Evolutionary conservation across 2,888 invertebrate genomes (phyloP).

Genomic region (Graphium colonna): DNA sequence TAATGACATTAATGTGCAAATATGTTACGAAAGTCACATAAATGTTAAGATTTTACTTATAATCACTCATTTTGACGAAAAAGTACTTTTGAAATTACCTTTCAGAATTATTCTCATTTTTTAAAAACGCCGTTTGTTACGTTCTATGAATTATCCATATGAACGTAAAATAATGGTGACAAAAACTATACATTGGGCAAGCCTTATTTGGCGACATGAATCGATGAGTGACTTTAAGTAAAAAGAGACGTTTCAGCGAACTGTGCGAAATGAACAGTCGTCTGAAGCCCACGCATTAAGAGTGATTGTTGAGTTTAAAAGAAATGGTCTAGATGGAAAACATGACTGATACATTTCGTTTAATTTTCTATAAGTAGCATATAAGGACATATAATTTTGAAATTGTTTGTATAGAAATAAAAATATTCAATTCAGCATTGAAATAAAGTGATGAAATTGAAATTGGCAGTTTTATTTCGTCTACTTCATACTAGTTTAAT

Average conservation of each 20-base stretch:
- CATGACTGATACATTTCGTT: conserved; percentile 50
- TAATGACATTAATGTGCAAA: conserved; percentile 31
- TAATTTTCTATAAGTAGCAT: conserved; percentile 39
- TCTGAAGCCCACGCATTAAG: conserved; percentile 6
- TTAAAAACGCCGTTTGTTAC: too few species aligned
- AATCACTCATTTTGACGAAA: conserved; percentile 23
- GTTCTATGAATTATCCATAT: too few species aligned
- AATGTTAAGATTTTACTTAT: conserved; percentile 31
- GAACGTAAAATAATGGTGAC: too few species aligned
- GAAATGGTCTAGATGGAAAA: conserved; percentile 33
- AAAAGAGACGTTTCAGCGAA: neutral
- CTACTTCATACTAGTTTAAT: too few species aligned
- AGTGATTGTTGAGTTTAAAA: conserved; percentile 28
- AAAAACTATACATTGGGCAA: too few species aligned
- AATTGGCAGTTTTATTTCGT: conserved; percentile 32
- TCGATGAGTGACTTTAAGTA: conserved; percentile 7
- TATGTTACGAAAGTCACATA: conserved; percentile 26
- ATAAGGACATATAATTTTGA: conserved; percentile 57
- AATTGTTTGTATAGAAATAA: conserved; percentile 76
- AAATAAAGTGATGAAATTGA: conserved; percentile 73
- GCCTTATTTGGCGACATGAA: too few species aligned
- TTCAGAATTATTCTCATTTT: too few species aligned
- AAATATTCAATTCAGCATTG: conserved; percentile 74
- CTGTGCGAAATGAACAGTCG: conserved; percentile 15
- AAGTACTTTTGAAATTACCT: too few species aligned